phyloP scores from a whole-genome alignment of 2,797 vertebrate species.

The Pteropus rufus region DNA sequence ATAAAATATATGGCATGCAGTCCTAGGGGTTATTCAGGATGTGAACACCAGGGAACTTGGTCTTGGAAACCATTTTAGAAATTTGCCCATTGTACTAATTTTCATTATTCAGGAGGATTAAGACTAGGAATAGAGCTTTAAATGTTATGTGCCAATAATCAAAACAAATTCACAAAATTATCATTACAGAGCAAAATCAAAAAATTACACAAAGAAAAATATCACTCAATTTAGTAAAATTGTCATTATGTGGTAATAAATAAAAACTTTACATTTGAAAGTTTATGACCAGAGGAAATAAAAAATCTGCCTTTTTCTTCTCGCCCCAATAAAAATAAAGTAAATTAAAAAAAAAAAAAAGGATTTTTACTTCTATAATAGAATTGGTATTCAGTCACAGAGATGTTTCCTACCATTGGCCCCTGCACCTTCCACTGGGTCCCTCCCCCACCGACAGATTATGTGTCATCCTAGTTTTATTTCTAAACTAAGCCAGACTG shows the following conservation, averaged over 20 bases:
- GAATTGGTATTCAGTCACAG: neutral
- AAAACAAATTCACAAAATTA: neutral
- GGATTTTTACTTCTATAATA: neutral
- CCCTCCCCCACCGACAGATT: neutral
- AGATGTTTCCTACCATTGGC: neutral
- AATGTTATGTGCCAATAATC: neutral
- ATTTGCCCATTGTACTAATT: neutral
- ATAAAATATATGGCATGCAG: neutral
- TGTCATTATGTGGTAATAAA: neutral
- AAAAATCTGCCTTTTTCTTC: neutral
- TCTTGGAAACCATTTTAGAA: neutral
- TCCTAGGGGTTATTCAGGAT: neutral
- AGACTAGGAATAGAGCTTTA: neutral
- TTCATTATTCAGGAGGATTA: neutral
- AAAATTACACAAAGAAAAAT: neutral
- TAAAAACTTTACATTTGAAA: neutral
- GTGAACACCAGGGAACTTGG: neutral
- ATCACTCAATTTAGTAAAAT: neutral
- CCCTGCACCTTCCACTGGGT: neutral
- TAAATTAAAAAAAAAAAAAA: too few relatives aligned
- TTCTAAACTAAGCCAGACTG: neutral
- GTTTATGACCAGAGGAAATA: neutral
- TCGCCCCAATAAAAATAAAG: neutral
- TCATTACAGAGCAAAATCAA: neutral
- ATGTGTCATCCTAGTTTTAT: neutral